phyloP scores from a whole-genome alignment of 1,140 invertebrate species.

The Lasioglossum albipes region DNA sequence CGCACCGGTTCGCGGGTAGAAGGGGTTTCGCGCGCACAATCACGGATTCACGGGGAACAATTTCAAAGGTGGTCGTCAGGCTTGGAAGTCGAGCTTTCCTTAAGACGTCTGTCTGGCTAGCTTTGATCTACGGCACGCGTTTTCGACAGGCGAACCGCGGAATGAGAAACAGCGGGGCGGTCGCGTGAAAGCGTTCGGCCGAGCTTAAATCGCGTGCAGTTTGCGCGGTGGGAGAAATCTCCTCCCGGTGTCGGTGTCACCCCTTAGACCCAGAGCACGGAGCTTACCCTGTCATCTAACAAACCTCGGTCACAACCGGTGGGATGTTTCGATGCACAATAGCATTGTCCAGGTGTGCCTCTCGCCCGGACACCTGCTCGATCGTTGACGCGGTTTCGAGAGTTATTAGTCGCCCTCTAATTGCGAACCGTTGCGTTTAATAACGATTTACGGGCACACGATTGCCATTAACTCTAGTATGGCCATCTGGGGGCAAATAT shows the following conservation, averaged over 20 bases:
- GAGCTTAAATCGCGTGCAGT: conserved; percentile 47
- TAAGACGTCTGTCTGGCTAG: conserved; percentile 1
- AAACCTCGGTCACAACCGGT: conserved; percentile 42
- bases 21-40: conserved; percentile 12
- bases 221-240: conserved; percentile 42
- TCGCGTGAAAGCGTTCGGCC: conserved; percentile 34
- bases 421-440: conserved; percentile 24
- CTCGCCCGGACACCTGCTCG: neutral
- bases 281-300: conserved; percentile 47
- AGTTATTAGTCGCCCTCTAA: conserved; percentile 46
- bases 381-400: conserved; percentile 8
- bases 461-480: too few species aligned
- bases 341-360: conserved; percentile 19
- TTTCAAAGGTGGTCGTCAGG: neutral
- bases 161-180: conserved; percentile 7
- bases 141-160: conserved; percentile 19
- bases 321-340: conserved; percentile 36
- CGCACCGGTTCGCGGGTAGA: neutral
- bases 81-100: conserved; percentile 4
- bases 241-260: conserved; percentile 6
- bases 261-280: conserved; percentile 27
- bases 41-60: conserved; percentile 7
- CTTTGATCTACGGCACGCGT: conserved; percentile 57
- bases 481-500: too few species aligned
- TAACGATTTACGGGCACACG: conserved; percentile 8